Evolutionary conservation across 2,888 invertebrate species (phyloP).

Genomic region (Theristus sp.): DNA sequence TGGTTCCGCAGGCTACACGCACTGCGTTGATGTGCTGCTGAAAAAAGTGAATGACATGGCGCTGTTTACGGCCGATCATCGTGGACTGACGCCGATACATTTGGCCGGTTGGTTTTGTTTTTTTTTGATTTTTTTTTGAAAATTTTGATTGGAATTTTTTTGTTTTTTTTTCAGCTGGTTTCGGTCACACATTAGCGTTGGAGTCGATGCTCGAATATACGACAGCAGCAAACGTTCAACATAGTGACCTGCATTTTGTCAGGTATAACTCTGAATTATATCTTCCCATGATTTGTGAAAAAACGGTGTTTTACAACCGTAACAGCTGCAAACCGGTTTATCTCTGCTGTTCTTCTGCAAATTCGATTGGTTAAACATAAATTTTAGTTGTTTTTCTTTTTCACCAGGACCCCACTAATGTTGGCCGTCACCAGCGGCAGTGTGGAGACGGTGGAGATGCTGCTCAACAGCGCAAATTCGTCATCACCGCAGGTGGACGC

Average conservation of each 20-base stretch:
- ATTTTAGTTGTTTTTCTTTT: too few relatives aligned
- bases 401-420: not conserved
- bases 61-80: not conserved
- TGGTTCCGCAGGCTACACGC: not conserved
- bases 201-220: not conserved
- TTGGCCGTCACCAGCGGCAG: not conserved
- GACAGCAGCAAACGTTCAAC: too few relatives aligned
- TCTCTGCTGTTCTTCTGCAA: too few relatives aligned
- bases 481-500: too few relatives aligned
- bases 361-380: too few relatives aligned
- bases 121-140: not conserved
- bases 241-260: too few relatives aligned
- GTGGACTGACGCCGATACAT: not conserved
- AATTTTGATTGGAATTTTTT: not conserved
- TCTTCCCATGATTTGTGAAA: too few relatives aligned
- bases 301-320: too few relatives aligned
- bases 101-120: not conserved
- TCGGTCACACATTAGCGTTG: not conserved
- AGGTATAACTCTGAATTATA: too few relatives aligned
- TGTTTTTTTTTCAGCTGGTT: not conserved
- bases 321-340: too few relatives aligned
- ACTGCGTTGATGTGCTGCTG: not conserved
- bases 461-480: too few relatives aligned
- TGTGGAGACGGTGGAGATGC: not conserved
- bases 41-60: not conserved